phyloP scores from a whole-genome alignment of 2,888 invertebrate species.

The Philereme transversata region DNA sequence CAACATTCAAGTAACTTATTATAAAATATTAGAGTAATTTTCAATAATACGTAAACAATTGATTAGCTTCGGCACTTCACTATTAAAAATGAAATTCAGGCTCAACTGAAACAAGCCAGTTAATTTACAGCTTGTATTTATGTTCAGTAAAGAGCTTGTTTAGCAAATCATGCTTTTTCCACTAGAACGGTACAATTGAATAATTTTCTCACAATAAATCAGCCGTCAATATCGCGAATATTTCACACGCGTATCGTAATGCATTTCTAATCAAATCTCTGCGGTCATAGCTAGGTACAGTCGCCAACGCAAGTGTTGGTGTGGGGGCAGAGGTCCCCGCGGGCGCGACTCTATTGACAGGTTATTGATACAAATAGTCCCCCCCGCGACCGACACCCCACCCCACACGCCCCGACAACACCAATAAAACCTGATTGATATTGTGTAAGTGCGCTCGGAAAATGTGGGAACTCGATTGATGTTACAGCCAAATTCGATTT shows the following conservation, averaged over 20 bases:
- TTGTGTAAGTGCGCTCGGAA: slow-evolving; percentile 83
- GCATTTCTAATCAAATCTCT: slow-evolving; percentile 77
- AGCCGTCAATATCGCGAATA: slow-evolving; percentile 31
- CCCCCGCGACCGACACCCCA: slow-evolving; percentile 53
- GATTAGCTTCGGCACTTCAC: too few species aligned
- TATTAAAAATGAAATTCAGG: too few species aligned
- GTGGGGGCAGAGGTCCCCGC: slow-evolving; percentile 67
- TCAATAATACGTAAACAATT: too few species aligned
- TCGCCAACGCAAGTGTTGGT: slow-evolving; percentile 60
- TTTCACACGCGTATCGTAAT: slow-evolving; percentile 69
- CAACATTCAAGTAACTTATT: too few species aligned
- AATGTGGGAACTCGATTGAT: slow-evolving; percentile 84
- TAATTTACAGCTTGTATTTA: slow-evolving; percentile 11
- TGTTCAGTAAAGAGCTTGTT: slow-evolving; percentile 13
- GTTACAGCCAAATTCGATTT: slow-evolving; percentile 82
- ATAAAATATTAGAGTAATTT: too few species aligned
- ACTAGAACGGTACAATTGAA: slow-evolving; percentile 15
- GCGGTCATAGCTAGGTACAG: slow-evolving; percentile 57
- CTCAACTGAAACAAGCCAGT: neutral
- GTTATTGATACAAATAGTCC: slow-evolving; percentile 84
- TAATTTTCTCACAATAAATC: slow-evolving; percentile 17
- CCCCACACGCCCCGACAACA: slow-evolving; percentile 72
- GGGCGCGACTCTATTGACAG: slow-evolving; percentile 82
- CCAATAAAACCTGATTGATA: slow-evolving; percentile 85
- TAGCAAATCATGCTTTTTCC: slow-evolving; percentile 19